These are phyloP conservation scores for Chrosomus eos DNA, from an alignment of 2,797 vertebrate species.

Conservation along the genomic window DNA sequence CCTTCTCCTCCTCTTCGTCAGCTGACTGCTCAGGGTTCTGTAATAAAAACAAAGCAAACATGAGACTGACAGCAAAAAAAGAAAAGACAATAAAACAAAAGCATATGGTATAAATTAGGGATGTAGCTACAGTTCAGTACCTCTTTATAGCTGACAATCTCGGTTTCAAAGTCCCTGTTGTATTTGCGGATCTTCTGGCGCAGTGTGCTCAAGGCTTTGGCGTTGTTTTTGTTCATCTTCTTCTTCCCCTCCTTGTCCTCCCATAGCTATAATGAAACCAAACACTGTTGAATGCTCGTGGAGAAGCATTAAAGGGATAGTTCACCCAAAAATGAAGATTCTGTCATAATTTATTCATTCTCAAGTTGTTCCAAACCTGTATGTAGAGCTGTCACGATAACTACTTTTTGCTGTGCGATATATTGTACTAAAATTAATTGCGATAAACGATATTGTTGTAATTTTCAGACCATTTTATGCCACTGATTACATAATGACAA, in stretches of 20 bases:
- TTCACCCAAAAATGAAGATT: too few species aligned
- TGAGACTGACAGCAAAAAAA: neutral
- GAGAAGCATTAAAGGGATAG: neutral
- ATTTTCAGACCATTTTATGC: too few species aligned
- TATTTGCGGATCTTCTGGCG: slow-evolving; percentile 94
- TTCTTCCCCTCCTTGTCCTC: slow-evolving; percentile 95
- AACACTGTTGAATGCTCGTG: neutral
- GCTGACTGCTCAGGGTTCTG: slow-evolving; percentile 92
- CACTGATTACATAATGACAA: too few species aligned
- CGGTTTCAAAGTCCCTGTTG: slow-evolving; percentile 88
- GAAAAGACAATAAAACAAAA: neutral
- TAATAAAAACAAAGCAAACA: neutral
- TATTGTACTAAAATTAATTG: too few species aligned
- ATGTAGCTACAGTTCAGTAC: slow-evolving; percentile 69
- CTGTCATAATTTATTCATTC: neutral
- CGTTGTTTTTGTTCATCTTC: slow-evolving; percentile 96
- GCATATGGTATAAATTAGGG: neutral
- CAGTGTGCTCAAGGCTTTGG: slow-evolving; percentile 90
- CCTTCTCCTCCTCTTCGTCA: slow-evolving; percentile 91
- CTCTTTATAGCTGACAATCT: slow-evolving; percentile 87
- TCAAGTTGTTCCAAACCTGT: neutral
- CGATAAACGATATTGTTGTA: too few species aligned
- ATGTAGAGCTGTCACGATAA: too few species aligned
- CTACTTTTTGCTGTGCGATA: too few species aligned
- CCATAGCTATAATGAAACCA: slow-evolving; percentile 79